A percentile compares a stretch with the other conserved stretches of the same genome.
Evolutionary conservation across 2,113 vertebrate species (phyloP).

Genomic region (Macrotus californicus): DNA sequence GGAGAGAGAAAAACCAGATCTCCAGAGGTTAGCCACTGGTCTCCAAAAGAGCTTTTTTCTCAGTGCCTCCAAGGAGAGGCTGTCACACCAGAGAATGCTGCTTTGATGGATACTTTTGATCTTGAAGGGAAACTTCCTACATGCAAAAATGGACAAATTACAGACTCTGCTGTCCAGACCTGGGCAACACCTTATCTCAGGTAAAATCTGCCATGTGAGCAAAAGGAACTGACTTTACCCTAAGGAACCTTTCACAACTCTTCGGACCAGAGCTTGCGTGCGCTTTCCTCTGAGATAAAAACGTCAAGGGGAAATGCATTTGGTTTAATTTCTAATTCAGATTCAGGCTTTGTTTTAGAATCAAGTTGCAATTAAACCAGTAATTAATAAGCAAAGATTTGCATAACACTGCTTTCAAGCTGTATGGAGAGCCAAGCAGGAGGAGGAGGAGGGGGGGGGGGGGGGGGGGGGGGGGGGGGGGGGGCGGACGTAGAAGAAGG

Average conservation of each 20-base stretch:
- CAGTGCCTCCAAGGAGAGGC: not conserved
- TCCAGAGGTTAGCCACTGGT: not conserved
- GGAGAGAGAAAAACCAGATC: not conserved
- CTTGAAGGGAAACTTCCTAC: not conserved
- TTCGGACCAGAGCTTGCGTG: not conserved
- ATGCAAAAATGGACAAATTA: not conserved
- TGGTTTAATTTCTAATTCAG: not conserved
- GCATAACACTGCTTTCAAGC: not conserved
- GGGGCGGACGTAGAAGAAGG: no score
- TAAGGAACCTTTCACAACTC: not conserved
- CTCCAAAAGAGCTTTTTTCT: not conserved
- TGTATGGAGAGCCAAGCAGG: not conserved
- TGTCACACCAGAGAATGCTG: not conserved
- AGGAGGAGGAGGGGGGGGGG: no score
- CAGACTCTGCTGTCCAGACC: not conserved
- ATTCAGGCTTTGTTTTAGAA: slow-evolving; percentile 7
- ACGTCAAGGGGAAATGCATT: not conserved
- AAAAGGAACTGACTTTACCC: not conserved
- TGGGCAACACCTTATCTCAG: not conserved
- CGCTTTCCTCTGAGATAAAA: not conserved
- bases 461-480: no score
- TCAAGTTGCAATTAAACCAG: not conserved
- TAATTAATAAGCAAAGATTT: not conserved
- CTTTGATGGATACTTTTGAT: not conserved
- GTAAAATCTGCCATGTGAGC: not conserved